Evolutionary conservation across 2,113 vertebrate genomes (phyloP).

Genomic region (Macroglossus sobrinus): DNA sequence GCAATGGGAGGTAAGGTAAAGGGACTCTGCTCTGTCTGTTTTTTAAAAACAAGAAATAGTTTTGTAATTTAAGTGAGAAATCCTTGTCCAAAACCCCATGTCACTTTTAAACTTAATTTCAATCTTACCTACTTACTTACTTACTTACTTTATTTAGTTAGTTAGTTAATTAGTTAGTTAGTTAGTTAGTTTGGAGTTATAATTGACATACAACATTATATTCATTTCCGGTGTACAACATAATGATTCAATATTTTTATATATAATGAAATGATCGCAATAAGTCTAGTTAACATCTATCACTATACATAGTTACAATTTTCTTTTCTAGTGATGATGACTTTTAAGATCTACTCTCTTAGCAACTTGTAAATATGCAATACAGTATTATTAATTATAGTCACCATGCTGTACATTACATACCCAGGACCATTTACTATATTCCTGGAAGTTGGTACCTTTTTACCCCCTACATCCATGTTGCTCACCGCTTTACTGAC

Average conservation of each 20-base stretch:
- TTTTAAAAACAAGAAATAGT: not conserved
- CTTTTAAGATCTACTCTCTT: not conserved
- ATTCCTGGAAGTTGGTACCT: not conserved
- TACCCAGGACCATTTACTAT: not conserved
- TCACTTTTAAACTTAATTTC: constrained; percentile 47
- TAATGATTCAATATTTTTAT: not conserved
- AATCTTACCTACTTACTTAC: not conserved
- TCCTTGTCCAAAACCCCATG: not conserved
- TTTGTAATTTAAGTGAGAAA: not conserved
- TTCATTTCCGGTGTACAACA: not conserved
- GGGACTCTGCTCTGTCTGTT: not conserved
- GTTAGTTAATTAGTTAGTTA: too few relatives aligned
- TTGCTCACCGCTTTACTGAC: not conserved
- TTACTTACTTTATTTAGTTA: not conserved
- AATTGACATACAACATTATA: not conserved
- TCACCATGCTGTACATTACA: not conserved
- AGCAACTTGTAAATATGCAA: not conserved
- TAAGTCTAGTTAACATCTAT: not conserved
- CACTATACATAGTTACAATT: not conserved
- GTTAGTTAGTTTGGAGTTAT: not conserved
- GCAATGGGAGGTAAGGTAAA: not conserved
- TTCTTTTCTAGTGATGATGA: not conserved
- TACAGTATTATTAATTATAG: not conserved
- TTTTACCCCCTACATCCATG: not conserved
- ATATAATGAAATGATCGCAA: not conserved